Evolutionary conservation across 2,888 invertebrate species (phyloP), one percentile per base, ranked within the genome.

Genomic region (Leptopterna dolabrata): DNA sequence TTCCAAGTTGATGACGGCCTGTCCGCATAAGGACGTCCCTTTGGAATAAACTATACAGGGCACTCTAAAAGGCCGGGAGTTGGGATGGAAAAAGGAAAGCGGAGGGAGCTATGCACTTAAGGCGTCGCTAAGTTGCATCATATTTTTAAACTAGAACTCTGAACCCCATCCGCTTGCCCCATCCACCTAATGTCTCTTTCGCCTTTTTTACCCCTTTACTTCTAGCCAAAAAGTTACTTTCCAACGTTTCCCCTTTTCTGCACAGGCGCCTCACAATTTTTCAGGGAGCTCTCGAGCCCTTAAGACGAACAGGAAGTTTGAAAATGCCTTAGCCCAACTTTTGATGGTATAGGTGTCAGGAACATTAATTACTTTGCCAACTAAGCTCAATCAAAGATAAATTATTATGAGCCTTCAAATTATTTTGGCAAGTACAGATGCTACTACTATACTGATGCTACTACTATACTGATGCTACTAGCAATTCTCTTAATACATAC

Each of bases 71-170:
- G 78, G 78, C 27, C 24, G 78, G 27, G 24, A n/a, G n/a, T 45
- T 19, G 19, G 19, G 78, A 29, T 45, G 27, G 19, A 4, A 4
- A 19, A 83, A 41, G 36, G 19, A 70, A 36, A 30, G 41, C 3
- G 29, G 45, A 80, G 70, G 70, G 36, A 41, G 70, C 83, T 70
- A 70, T 70, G 83, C 83, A 83, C 83, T 83, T 70, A 83, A 83
- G 83, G 83, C 43, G 83, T 70, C 83, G 70, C 70, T 70, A 83
- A 83, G 83, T 83, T 70, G 41, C 70, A 70, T 83, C 63, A 83
- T 83, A 83, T 63, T 83, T 83, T 83, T 83, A 70, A 83, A 70
- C 70, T 70, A 70, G 83, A 41, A 55, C 55, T 70, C 83, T 81
- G 36, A 30, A 30, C 36, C 41, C 73, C 71, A 36, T 71, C 29